Evolutionary conservation across 1,140 invertebrate species (phyloP).

Genomic region (Drosophila elegans): DNA sequence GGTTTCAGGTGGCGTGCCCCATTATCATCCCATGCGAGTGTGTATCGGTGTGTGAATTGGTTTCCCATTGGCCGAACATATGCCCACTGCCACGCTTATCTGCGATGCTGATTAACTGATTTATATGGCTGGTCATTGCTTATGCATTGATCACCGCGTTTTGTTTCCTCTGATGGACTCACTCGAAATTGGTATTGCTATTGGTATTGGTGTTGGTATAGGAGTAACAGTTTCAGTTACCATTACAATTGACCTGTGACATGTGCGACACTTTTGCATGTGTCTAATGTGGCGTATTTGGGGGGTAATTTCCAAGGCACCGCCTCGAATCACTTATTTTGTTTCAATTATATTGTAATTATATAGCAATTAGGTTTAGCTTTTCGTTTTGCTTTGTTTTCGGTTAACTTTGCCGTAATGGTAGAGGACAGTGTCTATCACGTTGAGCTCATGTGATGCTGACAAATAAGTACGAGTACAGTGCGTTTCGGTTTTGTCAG

Average conservation of each 20-base stretch:
- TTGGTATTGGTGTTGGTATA: slow-evolving; percentile 14
- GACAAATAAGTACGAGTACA: slow-evolving; percentile 8
- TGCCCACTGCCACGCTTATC: slow-evolving; percentile 55
- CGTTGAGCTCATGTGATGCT: slow-evolving; percentile 62
- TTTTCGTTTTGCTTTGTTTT: slow-evolving; percentile 35
- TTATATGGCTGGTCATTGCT: slow-evolving; percentile 74
- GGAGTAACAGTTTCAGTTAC: slow-evolving; percentile 22
- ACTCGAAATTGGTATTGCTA: slow-evolving; percentile 7
- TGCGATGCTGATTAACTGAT: slow-evolving; percentile 80
- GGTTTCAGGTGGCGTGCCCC: slow-evolving; percentile 56
- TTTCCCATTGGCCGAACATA: slow-evolving; percentile 56
- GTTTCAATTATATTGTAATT: slow-evolving; percentile 69
- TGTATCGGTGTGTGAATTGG: slow-evolving; percentile 28
- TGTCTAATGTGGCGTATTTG: slow-evolving; percentile 8
- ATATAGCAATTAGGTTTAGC: slow-evolving; percentile 69
- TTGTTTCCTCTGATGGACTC: slow-evolving; percentile 28
- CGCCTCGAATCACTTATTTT: slow-evolving; percentile 42
- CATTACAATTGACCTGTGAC: slow-evolving; percentile 63
- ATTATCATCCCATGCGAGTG: slow-evolving; percentile 30
- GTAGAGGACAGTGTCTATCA: slow-evolving; percentile 21
- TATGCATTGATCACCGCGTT: slow-evolving; percentile 75
- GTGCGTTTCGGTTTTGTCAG: neutral
- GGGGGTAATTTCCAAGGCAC: slow-evolving; percentile 54
- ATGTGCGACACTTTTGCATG: slow-evolving; percentile 35
- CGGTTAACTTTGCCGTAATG: slow-evolving; percentile 17